Evolutionary conservation across 2,888 invertebrate species (phyloP), one percentile per base, ranked within the genome.

Genomic region (Neoscelio sp.): DNA sequence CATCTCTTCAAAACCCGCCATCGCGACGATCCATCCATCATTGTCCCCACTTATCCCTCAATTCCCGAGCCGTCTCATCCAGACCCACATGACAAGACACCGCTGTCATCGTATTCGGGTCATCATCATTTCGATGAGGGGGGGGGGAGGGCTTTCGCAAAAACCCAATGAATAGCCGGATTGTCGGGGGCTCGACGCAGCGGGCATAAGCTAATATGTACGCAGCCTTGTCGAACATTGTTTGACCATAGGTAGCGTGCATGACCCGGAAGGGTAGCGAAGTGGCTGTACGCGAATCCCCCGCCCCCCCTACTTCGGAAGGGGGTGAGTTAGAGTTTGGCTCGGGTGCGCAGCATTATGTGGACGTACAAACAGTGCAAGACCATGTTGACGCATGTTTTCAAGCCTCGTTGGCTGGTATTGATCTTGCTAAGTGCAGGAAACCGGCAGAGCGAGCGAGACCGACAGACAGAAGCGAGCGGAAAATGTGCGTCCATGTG

Each of bases 301-400:
- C n/a, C n/a, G n/a, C n/a, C n/a, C n/a, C n/a, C n/a, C n/a, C n/a
- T n/a, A n/a, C n/a, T n/a, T n/a, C n/a, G n/a, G n/a, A n/a, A n/a
- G n/a, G n/a, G n/a, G n/a, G n/a, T n/a, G n/a, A n/a, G n/a, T n/a
- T n/a, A n/a, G 74, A 70, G 83, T 82, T 62, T 65, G 67, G 77
- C 54, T 73, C 84, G 85, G 84, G 83, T 83, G 84, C 85, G 84
- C 85, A 87, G 87, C 88, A 89, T 89, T 89, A 91, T 91, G 90
- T 90, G 90, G 89, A 90, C 91, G 90, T 89, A 89, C 91, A 91
- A 91, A 90, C 89, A 91, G 89, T 89, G 81, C 82, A 90, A 90
- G 90, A 89, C 89, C 89, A 88, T 92, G 92, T 92, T 92, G 92
- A 92, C 92, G 92, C 92, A 92, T 92, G 92, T 92, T 92, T 92